Percentiles rank a stretch among this genome's conserved stretches.
phyloP scores from a whole-genome alignment of 2,113 vertebrate species.

The Aptenodytes patagonicus region DNA sequence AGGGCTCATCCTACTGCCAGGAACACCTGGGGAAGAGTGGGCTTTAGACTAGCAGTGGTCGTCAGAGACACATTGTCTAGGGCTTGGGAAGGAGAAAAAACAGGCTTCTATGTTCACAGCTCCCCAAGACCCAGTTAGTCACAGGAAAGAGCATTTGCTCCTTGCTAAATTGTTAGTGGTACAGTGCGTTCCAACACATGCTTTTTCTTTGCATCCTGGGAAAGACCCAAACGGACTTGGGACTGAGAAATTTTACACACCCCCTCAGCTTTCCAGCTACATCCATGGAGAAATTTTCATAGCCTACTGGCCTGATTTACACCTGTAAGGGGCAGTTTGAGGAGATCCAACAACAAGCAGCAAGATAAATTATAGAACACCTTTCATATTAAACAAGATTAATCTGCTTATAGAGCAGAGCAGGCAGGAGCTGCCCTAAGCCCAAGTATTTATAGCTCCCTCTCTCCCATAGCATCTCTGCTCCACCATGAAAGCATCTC shows the following conservation, averaged over 20 bases:
- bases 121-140: neutral
- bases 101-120: neutral
- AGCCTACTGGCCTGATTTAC: constrained; percentile 12
- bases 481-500: neutral
- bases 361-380: neutral
- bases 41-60: neutral
- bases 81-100: neutral
- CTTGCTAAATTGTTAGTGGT: neutral
- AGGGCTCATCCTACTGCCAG: neutral
- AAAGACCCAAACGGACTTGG: neutral
- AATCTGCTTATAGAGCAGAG: neutral
- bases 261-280: neutral
- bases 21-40: neutral
- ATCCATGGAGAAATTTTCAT: neutral
- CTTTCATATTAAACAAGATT: neutral
- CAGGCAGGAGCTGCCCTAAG: neutral
- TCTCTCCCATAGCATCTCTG: neutral
- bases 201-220: neutral
- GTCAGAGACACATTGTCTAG: neutral
- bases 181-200: neutral
- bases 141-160: neutral
- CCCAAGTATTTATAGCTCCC: neutral
- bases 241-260: neutral
- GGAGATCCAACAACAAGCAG: neutral
- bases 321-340: neutral